phyloP scores from a whole-genome alignment of 2,113 vertebrate genomes.

The Pterophyllum scalare region DNA sequence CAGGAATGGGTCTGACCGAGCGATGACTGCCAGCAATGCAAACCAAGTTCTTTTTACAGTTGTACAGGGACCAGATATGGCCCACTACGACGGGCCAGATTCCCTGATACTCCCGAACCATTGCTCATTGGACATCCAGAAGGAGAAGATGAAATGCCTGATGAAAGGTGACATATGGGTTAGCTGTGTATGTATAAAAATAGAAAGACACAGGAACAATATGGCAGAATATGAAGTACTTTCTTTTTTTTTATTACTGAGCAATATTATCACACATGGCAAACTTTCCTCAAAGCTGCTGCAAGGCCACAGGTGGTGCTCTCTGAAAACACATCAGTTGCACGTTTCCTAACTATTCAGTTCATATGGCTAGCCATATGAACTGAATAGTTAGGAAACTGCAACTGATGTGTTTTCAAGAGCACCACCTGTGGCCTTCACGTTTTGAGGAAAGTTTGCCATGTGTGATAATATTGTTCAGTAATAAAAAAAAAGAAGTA shows the following conservation, averaged over 20 bases:
- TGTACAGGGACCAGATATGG: neutral
- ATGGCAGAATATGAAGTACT: neutral
- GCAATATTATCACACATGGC: neutral
- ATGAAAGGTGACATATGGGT: neutral
- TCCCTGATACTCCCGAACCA: neutral
- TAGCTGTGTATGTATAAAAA: neutral
- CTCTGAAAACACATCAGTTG: neutral
- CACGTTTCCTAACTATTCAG: neutral
- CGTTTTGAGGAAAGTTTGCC: neutral
- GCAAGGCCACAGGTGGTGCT: neutral
- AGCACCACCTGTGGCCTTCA: neutral
- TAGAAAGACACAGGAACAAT: neutral
- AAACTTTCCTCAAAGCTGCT: neutral
- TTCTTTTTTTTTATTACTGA: neutral
- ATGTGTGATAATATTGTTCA: neutral
- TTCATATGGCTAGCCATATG: neutral
- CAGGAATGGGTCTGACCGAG: neutral
- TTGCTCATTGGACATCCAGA: neutral
- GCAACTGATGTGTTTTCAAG: neutral
- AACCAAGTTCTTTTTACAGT: neutral
- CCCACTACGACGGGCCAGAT: neutral
- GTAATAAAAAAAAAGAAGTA: neutral
- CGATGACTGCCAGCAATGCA: neutral
- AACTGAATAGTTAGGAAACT: constrained; percentile 4
- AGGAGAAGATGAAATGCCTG: neutral